Percentiles rank a stretch among this genome's conserved stretches.
phyloP scores from a whole-genome alignment of 2,888 invertebrate species.

The Lypha dubia region DNA sequence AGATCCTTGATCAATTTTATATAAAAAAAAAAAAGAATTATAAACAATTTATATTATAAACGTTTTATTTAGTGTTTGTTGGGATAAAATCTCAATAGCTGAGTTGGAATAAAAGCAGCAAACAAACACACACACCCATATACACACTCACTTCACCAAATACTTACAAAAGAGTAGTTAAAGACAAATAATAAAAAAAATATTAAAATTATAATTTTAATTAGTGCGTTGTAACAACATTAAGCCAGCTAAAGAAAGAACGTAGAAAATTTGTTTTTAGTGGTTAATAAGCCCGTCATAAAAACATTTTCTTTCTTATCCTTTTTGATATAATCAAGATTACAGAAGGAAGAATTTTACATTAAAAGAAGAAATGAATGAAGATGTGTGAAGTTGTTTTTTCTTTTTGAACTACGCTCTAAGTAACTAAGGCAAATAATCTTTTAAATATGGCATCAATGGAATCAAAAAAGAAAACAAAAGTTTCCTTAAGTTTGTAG shows the following conservation, averaged over 20 bases:
- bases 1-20: too few species aligned
- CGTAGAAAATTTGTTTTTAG: background rate
- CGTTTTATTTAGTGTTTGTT: background rate
- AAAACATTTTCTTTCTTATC: slow-evolving; percentile 52
- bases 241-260: slow-evolving; percentile 25
- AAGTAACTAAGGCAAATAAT: background rate
- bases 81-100: background rate
- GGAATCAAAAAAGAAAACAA: background rate
- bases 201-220: slow-evolving; percentile 65
- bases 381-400: slow-evolving; percentile 1
- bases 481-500: slow-evolving; percentile 2
- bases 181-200: slow-evolving; percentile 27
- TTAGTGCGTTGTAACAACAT: slow-evolving; percentile 46
- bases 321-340: slow-evolving; percentile 55
- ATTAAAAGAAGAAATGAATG: background rate
- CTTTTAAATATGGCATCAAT: background rate
- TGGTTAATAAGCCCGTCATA: slow-evolving; percentile 34
- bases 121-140: background rate
- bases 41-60: background rate
- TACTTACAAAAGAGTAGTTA: slow-evolving; percentile 5
- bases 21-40: too few species aligned
- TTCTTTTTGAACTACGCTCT: background rate
- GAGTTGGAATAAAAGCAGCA: too few species aligned
- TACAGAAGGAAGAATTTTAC: slow-evolving; percentile 13
- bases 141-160: too few species aligned